A percentile compares a stretch with the other conserved stretches of the same genome.
Evolutionary conservation across 2,888 invertebrate genomes (phyloP).

Genomic region (Agriopis aurantiaria): DNA sequence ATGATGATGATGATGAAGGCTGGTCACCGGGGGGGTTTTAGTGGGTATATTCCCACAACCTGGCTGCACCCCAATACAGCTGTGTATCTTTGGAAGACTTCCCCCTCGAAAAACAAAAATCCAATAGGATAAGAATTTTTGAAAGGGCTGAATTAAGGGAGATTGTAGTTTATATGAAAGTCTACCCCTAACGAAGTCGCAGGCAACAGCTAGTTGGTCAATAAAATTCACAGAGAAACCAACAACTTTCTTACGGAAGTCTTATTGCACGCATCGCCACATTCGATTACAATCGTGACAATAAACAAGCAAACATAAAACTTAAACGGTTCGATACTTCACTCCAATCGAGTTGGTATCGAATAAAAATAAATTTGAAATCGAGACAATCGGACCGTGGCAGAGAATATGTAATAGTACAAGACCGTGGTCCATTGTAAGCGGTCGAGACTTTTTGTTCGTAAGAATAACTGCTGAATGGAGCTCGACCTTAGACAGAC

Average conservation of each 20-base stretch:
- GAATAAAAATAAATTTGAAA: slow-evolving; percentile 69
- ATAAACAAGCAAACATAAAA: slow-evolving; percentile 44
- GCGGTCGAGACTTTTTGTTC: slow-evolving; percentile 40
- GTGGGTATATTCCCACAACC: too few relatives aligned
- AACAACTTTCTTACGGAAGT: slow-evolving; percentile 18
- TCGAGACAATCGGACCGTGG: slow-evolving; percentile 66
- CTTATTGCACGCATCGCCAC: slow-evolving; percentile 10
- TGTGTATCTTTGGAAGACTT: too few relatives aligned
- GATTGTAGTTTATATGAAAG: too few relatives aligned
- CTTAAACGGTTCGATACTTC: slow-evolving; percentile 48
- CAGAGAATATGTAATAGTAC: too few relatives aligned
- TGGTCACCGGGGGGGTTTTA: too few relatives aligned
- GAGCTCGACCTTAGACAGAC: slow-evolving; percentile 5
- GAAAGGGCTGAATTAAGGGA: too few relatives aligned
- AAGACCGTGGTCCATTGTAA: slow-evolving; percentile 44
- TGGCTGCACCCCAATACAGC: too few relatives aligned
- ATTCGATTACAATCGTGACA: slow-evolving; percentile 40
- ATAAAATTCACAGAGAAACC: neutral
- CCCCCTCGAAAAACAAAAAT: too few relatives aligned
- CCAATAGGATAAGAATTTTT: too few relatives aligned
- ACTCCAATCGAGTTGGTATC: slow-evolving; percentile 61
- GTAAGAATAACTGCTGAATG: slow-evolving; percentile 38
- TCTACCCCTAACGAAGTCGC: too few relatives aligned
- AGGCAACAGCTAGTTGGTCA: neutral
- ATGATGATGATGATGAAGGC: too few relatives aligned